Evolutionary conservation across 2,888 invertebrate species (phyloP), one percentile per base, ranked within the genome.

Genomic region (Polydrusus cervinus): DNA sequence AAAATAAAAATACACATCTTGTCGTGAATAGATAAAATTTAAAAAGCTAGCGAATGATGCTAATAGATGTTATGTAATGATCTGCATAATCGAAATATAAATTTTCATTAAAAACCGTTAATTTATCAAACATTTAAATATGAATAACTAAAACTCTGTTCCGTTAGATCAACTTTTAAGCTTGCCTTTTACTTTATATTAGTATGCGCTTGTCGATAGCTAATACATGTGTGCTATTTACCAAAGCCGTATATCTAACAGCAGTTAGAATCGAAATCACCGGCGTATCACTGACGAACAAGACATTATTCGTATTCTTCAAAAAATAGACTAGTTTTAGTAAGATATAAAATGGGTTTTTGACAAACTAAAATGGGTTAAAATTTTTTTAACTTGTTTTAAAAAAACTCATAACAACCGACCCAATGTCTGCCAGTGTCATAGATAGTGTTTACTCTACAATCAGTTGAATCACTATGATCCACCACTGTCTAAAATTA

Each of bases 61-160:
- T 38, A 55, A 65, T 14, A 14, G 10, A 53, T 1, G 61, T 70
- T 70, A 70, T 38, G 57, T 20, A 70, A 70, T 18, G 61, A 45
- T 57, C n/a, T 45, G 66, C 38, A 57, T 66, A 72, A 66, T 72
- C 66, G 34, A 72, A 66, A 66, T 55, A 53, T 65, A 61, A 71
- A 65, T 64, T 66, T 60, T 72, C 45, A 64, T 72, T 57, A 60
- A 66, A 60, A 66, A 60, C 72, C 66, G 72, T 72, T 72, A 72
- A 72, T 72, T 66, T 72, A 72, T 66, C 57, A 43, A 55, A 72
- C 66, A 53, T 72, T 66, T 72, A 47, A 72, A 72, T 70, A 72
- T 66, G 66, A 72, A 72, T 72, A 72, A 60, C 45, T 72, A 72
- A 61, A 60, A 60, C 30, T 57, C 5, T 53, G 61, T 72, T 18